Percentiles rank a stretch among this genome's conserved stretches.
Conservation (phyloP, 64 coral and sea anemone genomes). For the Trachythela sp. region DNA sequence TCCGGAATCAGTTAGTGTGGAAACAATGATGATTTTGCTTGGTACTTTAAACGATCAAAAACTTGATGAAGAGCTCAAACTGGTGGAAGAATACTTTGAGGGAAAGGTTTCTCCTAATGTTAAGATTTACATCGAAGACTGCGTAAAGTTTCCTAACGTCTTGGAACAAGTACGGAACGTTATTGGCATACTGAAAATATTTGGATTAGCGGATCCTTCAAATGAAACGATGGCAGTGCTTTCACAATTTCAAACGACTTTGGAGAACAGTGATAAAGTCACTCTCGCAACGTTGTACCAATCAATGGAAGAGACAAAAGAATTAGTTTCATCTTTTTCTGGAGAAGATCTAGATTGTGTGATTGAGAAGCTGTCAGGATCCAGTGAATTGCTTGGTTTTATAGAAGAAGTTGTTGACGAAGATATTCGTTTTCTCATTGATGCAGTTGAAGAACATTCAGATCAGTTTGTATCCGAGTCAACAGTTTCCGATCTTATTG, state of each 20-base stretch:
- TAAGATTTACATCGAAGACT: not conserved
- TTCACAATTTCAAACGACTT: not conserved
- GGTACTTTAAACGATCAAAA: not conserved
- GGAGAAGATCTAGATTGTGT: not conserved
- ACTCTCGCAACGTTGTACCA: not conserved
- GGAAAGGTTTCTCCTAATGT: not conserved
- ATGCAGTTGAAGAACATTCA: slow-evolving; percentile 8
- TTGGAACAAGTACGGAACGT: not conserved
- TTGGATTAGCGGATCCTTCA: not conserved
- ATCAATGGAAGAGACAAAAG: not conserved
- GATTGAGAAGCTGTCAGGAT: not conserved
- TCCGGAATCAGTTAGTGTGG: not conserved
- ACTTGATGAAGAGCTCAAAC: not conserved
- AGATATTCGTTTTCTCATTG: slow-evolving; percentile 7
- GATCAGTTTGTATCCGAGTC: slow-evolving; percentile 7
- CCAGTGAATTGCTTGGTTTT: not conserved
- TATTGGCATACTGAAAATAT: not conserved
- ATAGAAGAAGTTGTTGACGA: not conserved
- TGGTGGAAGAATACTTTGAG: not conserved
- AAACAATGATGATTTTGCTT: not conserved
- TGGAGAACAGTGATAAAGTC: not conserved
- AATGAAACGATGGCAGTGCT: not conserved
- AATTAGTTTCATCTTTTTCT: not conserved
- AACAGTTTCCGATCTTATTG: not conserved
- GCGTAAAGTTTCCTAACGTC: not conserved